Percentiles rank a stretch among this genome's conserved stretches.
Conservation (phyloP, 1,140 invertebrate genomes). For the Caenorhabditis latens region DNA sequence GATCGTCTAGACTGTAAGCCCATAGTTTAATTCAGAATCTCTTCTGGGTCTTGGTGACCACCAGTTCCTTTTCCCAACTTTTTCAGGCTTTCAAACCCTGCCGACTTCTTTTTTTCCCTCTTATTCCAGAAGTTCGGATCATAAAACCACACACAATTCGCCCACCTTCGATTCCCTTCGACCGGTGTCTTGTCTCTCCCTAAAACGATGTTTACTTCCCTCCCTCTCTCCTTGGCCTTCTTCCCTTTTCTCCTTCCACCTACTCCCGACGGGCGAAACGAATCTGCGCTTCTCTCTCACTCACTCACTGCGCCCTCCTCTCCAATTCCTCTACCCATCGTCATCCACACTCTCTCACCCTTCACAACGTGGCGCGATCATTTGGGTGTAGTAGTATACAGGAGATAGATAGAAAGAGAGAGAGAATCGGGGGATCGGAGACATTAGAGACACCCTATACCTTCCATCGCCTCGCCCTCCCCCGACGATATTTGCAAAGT, state of each 20-base stretch:
- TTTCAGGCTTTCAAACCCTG: too few species aligned
- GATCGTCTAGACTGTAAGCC: too few species aligned
- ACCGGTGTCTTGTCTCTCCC: slow-evolving; percentile 19
- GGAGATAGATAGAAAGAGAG: not conserved
- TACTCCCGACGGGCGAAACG: slow-evolving; percentile 25
- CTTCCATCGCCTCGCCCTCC: not conserved
- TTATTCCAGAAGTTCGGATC: slow-evolving; percentile 2
- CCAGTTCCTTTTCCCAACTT: too few species aligned
- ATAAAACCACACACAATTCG: not conserved
- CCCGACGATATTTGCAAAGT: slow-evolving; percentile 50
- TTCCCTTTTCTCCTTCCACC: slow-evolving; percentile 17
- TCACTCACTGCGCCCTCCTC: not conserved
- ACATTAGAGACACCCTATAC: slow-evolving; percentile 28
- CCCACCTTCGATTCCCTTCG: not conserved
- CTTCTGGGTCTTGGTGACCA: too few species aligned
- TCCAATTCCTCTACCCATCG: not conserved
- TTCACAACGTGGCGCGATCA: slow-evolving; percentile 48
- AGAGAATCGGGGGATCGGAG: not conserved
- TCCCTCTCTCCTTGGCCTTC: not conserved
- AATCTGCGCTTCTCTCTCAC: slow-evolving; percentile 2
- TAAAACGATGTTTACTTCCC: slow-evolving; percentile 51
- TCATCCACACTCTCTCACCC: not conserved
- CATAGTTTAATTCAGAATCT: too few species aligned
- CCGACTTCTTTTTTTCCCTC: not conserved
- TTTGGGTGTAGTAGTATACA: slow-evolving; percentile 25